Evolutionary conservation across 2,113 vertebrate species (phyloP), one percentile per base, ranked within the genome.

Genomic region (Nibea coibor): DNA sequence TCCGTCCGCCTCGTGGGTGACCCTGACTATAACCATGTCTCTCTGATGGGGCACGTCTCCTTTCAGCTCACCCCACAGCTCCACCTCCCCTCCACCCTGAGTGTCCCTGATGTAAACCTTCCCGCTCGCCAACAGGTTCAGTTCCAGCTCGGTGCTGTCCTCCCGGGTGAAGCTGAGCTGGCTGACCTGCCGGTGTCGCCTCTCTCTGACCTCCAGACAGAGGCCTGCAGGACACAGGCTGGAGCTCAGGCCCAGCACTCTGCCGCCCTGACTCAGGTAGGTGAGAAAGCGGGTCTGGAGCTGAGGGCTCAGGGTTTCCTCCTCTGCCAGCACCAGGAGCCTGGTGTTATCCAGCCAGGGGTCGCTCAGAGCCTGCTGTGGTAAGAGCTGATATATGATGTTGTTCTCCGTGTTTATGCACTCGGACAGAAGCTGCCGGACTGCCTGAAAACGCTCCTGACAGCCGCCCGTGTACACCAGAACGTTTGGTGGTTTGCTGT

Each of bases 271-370:
- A 67, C 93, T 89, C 8, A 99, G 91, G 87, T 96, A 99, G 9
- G 84, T 93, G 75, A 96, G 82, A 56, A 99, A 97, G 1, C 92
- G 90, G 39, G 89, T 88, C 66, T 94, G 91, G 56, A 94, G 85
- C 15, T 86, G 87, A 0, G 95, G 84, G 0, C 93, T 83, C 31
- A 99, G 59, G 0, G 92, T 39, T 10, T 96, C 85, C 4, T 92
- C 71, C 0, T 95, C 90, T 39, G 95, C 97, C 15, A 99, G 71
- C 2, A 99, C 93, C 90, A 99, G 71, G 8, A 99, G 92, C 72
- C 94, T 57, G 3, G 95, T 91, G 79, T 94, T 97, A 61, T 98
- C 97, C 5, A 88, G 0, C 98, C 98, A 99, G 0, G 97, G 98
- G n/a, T 95, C 96, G 1, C 75, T 92, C 47, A 96, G 91, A 2